A percentile compares a stretch with the other conserved stretches of the same genome.
phyloP scores from a whole-genome alignment of 2,113 vertebrate genomes.

The Serilophus lunatus region DNA sequence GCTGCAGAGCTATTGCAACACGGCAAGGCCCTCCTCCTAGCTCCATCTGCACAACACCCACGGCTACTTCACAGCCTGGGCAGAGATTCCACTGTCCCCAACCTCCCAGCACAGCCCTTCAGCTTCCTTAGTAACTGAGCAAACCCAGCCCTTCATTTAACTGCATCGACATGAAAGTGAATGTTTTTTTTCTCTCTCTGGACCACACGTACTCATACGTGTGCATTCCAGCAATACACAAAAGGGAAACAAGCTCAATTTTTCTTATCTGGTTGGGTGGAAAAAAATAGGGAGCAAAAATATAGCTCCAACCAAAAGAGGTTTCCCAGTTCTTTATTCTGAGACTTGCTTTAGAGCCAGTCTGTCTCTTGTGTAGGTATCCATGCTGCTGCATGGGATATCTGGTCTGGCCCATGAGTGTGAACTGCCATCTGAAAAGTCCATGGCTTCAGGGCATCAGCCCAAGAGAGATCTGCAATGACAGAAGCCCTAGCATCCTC shows the following conservation, averaged over 20 bases:
- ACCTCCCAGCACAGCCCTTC: neutral
- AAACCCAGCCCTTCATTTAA: neutral
- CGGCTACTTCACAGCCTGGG: neutral
- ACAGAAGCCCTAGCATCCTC: neutral
- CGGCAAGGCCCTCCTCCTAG: neutral
- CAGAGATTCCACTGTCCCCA: neutral
- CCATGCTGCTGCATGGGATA: neutral
- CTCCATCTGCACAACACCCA: neutral
- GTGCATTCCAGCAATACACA: neutral
- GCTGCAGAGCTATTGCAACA: neutral
- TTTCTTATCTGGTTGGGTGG: neutral
- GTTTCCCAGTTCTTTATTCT: neutral
- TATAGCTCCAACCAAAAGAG: neutral
- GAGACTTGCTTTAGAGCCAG: neutral
- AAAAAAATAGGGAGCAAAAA: neutral
- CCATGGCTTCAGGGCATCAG: neutral
- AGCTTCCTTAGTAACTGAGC: neutral
- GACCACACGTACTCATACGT: neutral
- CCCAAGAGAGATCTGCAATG: neutral
- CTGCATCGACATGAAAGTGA: neutral
- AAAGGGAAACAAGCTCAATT: neutral
- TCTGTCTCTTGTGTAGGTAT: neutral
- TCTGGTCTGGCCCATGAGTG: neutral
- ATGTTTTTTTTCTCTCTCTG: neutral
- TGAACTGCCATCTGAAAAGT: neutral